phyloP scores from a whole-genome alignment of 2,797 vertebrate species.

The Columba guinea region DNA sequence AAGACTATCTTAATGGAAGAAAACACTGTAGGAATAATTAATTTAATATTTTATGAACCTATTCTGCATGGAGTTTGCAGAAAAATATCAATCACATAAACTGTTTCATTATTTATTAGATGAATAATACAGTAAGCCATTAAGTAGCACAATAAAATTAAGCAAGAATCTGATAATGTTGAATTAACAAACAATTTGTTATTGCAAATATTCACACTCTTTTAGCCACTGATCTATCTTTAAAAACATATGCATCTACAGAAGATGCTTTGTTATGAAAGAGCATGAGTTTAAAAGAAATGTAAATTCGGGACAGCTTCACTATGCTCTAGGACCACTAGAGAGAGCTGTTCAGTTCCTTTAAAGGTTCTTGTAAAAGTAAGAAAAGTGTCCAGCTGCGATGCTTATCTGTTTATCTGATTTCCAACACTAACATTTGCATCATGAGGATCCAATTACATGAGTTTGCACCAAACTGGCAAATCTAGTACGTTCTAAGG shows the following conservation, averaged over 20 bases:
- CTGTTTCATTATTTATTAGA: conserved; percentile 76
- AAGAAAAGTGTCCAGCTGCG: conserved; percentile 37
- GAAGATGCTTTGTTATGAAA: conserved; percentile 33
- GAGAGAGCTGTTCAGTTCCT: conserved; percentile 84
- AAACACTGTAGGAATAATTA: conserved; percentile 71
- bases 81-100: conserved; percentile 61
- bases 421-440: conserved; percentile 13
- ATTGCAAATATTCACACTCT: conserved; percentile 50
- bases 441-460: background rate
- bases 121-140: conserved; percentile 77
- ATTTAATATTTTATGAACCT: conserved; percentile 80
- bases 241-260: conserved; percentile 33
- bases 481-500: background rate
- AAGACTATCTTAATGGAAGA: conserved; percentile 60
- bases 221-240: conserved; percentile 45
- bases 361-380: conserved; percentile 67
- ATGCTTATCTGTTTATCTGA: conserved; percentile 37
- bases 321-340: conserved; percentile 73
- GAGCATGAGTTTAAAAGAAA: background rate
- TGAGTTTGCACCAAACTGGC: background rate
- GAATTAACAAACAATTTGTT: conserved; percentile 75
- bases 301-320: conserved; percentile 23
- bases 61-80: conserved; percentile 63
- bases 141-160: conserved; percentile 76
- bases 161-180: conserved; percentile 75